Conservation (phyloP, 2,113 vertebrate species). For the Triplophysa dalaica region DNA sequence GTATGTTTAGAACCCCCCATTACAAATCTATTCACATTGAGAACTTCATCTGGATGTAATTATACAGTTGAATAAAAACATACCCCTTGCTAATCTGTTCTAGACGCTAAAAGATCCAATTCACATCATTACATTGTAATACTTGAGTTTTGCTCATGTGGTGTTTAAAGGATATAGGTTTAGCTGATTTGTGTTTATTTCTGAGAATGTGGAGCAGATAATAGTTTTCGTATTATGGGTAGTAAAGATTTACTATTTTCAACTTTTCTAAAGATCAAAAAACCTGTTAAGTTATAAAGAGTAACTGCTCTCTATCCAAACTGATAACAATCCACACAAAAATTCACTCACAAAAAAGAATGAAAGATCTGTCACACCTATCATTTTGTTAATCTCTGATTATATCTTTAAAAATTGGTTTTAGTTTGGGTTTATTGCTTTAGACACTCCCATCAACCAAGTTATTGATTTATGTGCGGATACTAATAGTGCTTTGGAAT, state of each 20-base stretch:
- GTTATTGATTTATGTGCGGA: slow-evolving; percentile 7
- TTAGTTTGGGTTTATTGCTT: no score
- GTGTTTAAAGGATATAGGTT: slow-evolving; percentile 5
- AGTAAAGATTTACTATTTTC: slow-evolving; percentile 7
- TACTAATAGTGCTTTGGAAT: background rate
- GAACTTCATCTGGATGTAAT: slow-evolving; percentile 26
- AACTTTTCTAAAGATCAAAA: background rate
- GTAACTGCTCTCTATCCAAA: background rate
- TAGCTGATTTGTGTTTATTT: slow-evolving; percentile 13
- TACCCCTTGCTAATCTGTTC: background rate
- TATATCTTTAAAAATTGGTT: background rate
- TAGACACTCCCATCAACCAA: no score
- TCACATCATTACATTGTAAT: background rate
- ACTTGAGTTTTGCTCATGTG: background rate
- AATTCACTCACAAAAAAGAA: background rate
- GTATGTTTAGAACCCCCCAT: background rate
- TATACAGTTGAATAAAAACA: background rate
- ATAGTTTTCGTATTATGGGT: slow-evolving; percentile 14
- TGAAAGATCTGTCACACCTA: background rate
- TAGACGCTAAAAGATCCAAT: background rate
- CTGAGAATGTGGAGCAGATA: background rate
- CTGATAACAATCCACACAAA: slow-evolving; percentile 7
- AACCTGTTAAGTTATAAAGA: no score
- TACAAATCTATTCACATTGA: background rate
- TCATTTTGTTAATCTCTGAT: slow-evolving; percentile 35